phyloP scores from a whole-genome alignment of 2,113 vertebrate species.

The Ascaphus truei region DNA sequence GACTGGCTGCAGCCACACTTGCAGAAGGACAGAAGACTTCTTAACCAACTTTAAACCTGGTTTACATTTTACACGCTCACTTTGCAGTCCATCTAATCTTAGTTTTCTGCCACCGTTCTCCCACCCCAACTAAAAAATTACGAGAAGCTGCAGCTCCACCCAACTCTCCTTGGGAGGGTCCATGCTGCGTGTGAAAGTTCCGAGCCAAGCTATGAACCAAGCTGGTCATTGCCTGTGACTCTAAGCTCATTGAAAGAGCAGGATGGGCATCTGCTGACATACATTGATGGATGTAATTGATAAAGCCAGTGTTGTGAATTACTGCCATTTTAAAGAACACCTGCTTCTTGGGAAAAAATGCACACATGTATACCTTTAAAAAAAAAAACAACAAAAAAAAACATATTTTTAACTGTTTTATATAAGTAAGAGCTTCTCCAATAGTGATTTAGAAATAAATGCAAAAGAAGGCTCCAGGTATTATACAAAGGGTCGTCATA shows the following conservation, averaged over 20 bases:
- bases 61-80: background rate
- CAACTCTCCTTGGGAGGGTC: too few species aligned
- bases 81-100: background rate
- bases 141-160: too few species aligned
- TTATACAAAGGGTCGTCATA: too few species aligned
- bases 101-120: background rate
- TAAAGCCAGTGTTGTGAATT: background rate
- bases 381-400: too few species aligned
- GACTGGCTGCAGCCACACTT: constrained; percentile 8
- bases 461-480: background rate
- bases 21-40: constrained; percentile 2
- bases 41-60: background rate
- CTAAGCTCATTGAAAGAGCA: too few species aligned
- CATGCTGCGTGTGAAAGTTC: too few species aligned
- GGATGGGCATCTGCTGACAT: too few species aligned
- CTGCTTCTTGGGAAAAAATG: background rate
- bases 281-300: too few species aligned
- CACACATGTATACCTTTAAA: background rate
- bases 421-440: background rate
- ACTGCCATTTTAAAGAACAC: background rate
- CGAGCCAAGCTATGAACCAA: too few species aligned
- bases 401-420: background rate
- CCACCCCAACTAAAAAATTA: background rate
- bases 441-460: too few species aligned
- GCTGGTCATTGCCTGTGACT: too few species aligned